Conservation (phyloP, 2,888 invertebrate genomes). For the Mesopsocus fuscifrons region DNA sequence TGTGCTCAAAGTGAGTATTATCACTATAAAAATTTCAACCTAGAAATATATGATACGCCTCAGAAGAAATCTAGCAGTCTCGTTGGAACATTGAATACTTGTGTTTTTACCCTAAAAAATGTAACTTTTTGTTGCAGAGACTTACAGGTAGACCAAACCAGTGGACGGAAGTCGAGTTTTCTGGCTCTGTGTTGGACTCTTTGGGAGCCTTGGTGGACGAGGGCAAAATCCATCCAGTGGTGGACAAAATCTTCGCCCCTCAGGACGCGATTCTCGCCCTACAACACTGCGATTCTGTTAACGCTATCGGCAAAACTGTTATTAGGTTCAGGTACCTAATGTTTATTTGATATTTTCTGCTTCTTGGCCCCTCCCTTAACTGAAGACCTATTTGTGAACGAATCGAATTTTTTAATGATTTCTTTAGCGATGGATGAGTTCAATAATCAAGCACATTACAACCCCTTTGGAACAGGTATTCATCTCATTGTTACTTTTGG, state of each 20-base stretch:
- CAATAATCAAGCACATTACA: too few species aligned
- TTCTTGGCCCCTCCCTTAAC: background rate
- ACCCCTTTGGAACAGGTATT: too few species aligned
- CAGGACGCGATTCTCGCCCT: slow-evolving; percentile 29
- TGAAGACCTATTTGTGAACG: background rate
- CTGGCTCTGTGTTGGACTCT: slow-evolving; percentile 21
- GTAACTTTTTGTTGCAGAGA: too few species aligned
- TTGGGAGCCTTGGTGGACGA: slow-evolving; percentile 31
- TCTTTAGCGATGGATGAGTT: too few species aligned
- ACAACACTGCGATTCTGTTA: slow-evolving; percentile 24
- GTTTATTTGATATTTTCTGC: background rate
- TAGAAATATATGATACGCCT: too few species aligned
- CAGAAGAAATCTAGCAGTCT: too few species aligned
- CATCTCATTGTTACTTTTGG: too few species aligned
- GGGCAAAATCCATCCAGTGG: slow-evolving; percentile 34
- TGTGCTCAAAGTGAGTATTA: slow-evolving; percentile 2
- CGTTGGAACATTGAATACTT: too few species aligned
- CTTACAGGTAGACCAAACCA: background rate
- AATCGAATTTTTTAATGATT: too few species aligned
- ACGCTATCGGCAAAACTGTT: slow-evolving; percentile 29
- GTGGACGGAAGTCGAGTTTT: slow-evolving; percentile 8
- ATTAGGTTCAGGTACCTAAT: slow-evolving; percentile 23
- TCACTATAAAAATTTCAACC: too few species aligned
- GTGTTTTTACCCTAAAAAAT: too few species aligned
- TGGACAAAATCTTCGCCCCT: slow-evolving; percentile 32